phyloP scores from a whole-genome alignment of 2,888 invertebrate genomes.

The Sympetrum striolatum region DNA sequence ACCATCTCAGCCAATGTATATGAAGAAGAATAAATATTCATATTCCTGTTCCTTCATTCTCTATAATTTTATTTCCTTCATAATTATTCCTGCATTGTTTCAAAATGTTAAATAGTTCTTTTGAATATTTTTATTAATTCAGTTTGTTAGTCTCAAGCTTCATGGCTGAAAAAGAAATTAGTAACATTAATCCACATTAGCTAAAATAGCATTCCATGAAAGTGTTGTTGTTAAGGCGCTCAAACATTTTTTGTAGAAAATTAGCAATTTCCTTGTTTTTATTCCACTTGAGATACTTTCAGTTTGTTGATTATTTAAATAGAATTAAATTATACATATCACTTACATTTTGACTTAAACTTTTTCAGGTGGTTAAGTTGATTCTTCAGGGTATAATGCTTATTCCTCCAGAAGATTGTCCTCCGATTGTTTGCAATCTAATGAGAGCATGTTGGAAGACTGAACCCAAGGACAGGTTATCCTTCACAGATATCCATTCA shows the following conservation, averaged over 20 bases:
- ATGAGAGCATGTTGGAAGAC: constrained; percentile 84
- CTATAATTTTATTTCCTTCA: background rate
- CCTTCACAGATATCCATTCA: constrained; percentile 73
- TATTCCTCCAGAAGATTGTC: constrained; percentile 80
- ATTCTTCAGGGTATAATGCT: constrained; percentile 81
- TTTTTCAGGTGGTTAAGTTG: constrained; percentile 71
- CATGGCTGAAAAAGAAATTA: no score
- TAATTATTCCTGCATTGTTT: no score
- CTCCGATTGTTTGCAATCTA: constrained; percentile 72
- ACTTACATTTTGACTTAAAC: background rate
- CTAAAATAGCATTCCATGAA: no score
- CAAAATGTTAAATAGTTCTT: no score
- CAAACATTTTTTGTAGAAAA: no score
- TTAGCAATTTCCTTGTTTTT: no score
- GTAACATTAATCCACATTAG: no score
- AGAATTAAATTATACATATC: no score
- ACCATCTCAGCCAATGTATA: background rate
- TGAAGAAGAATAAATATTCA: no score
- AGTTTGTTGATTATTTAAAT: background rate
- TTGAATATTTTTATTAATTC: no score
- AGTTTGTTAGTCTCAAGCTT: no score
- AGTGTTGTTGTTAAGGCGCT: no score
- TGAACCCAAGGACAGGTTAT: constrained; percentile 78
- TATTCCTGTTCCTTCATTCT: background rate
- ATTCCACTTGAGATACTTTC: background rate